phyloP scores from a whole-genome alignment of 2,113 vertebrate species.

The Tragelaphus buxtoni region DNA sequence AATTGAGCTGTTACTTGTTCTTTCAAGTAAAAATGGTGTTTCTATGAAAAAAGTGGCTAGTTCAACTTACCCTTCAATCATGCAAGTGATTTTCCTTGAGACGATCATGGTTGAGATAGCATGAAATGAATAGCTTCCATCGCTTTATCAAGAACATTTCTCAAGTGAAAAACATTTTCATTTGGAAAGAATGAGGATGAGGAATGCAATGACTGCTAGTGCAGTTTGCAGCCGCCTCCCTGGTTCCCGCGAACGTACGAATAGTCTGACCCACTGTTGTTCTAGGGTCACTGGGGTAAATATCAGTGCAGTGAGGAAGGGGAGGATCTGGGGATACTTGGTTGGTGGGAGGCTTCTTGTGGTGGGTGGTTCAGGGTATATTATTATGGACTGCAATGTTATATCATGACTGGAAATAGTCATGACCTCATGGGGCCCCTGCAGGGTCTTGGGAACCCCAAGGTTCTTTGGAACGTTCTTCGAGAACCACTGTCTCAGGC shows the following conservation, averaged over 20 bases:
- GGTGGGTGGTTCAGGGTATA: not conserved
- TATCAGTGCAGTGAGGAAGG: not conserved
- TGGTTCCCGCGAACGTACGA: fast-evolving
- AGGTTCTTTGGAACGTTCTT: not conserved
- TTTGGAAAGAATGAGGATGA: not conserved
- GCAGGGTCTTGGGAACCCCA: not conserved
- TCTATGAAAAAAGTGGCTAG: too few species aligned
- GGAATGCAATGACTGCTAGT: fast-evolving
- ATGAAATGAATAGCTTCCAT: too few species aligned
- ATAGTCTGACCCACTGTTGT: not conserved
- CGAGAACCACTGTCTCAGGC: not conserved
- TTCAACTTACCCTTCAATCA: too few species aligned
- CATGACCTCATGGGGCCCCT: not conserved
- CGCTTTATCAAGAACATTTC: too few species aligned
- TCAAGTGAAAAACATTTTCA: not conserved
- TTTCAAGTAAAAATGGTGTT: not conserved
- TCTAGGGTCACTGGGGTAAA: not conserved
- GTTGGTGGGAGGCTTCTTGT: not conserved
- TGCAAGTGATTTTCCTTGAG: too few species aligned
- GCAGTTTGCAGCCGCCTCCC: not conserved
- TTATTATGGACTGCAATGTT: not conserved
- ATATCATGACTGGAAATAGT: not conserved
- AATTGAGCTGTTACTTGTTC: not conserved
- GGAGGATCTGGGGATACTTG: not conserved
- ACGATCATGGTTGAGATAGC: too few species aligned